Percentiles rank a stretch among this genome's conserved stretches.
Evolutionary conservation across 1,140 invertebrate species (phyloP).

Genomic region (Lucilia cuprina): DNA sequence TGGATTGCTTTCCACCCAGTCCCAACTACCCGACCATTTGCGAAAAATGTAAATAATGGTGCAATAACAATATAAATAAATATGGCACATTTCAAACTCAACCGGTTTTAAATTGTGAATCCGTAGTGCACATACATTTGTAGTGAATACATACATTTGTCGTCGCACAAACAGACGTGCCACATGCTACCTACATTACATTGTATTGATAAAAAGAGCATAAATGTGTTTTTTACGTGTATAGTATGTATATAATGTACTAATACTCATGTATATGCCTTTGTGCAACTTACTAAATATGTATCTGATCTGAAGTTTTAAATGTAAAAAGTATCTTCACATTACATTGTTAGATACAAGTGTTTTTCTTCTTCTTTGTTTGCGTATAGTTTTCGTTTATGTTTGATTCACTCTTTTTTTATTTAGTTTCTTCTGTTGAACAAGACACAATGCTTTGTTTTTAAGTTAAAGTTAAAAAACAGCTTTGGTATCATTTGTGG

Average conservation of each 20-base stretch:
- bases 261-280: too few relatives aligned
- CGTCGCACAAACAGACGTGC: neutral
- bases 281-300: too few relatives aligned
- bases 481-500: neutral
- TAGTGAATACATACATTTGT: neutral
- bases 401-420: neutral
- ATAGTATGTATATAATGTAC: too few relatives aligned
- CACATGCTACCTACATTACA: neutral
- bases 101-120: neutral
- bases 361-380: neutral
- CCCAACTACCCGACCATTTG: neutral
- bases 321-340: neutral
- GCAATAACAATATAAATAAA: neutral
- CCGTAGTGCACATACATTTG: neutral
- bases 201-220: neutral
- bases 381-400: neutral
- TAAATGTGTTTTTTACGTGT: neutral
- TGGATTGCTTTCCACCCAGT: too few relatives aligned
- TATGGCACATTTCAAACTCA: neutral
- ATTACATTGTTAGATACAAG: slow-evolving; percentile 1
- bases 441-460: neutral
- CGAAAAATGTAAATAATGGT: neutral
- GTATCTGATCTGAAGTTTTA: too few relatives aligned
- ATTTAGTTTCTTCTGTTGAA: neutral
- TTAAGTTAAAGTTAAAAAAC: neutral